These are phyloP conservation scores for Dromas ardeola DNA, from an alignment of 2,113 vertebrate species.

Conservation along the genomic window DNA sequence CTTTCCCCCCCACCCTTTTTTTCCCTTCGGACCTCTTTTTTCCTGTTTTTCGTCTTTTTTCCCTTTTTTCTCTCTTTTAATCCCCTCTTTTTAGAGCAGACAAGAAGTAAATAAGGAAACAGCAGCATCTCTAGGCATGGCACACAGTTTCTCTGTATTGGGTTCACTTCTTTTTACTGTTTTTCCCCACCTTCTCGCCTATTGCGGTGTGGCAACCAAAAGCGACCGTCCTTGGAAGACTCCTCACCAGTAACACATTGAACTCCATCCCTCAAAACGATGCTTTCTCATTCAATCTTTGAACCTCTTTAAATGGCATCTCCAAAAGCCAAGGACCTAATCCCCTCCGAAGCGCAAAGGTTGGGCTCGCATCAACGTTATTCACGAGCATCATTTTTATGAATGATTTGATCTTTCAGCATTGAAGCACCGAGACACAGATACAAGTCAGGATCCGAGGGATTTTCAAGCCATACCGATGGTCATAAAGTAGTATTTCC, in stretches of 20 bases:
- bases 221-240: neutral
- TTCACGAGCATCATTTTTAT: fast-evolving
- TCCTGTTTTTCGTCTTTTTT: neutral
- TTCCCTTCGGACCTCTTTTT: neutral
- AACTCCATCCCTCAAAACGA: neutral
- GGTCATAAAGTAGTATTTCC: neutral
- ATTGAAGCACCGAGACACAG: neutral
- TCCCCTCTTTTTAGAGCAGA: neutral
- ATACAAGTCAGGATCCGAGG: neutral
- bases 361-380: fast-evolving
- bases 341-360: fast-evolving
- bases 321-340: neutral
- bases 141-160: fast-evolving
- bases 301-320: neutral
- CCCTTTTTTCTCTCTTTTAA: neutral
- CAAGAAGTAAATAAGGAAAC: neutral
- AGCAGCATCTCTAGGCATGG: neutral
- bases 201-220: neutral
- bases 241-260: neutral
- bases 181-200: neutral
- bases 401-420: neutral
- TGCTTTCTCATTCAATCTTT: neutral
- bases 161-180: neutral
- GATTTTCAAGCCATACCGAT: neutral
- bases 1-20: fast-evolving